Conservation (phyloP, 2,797 vertebrate genomes). For the Capromys pilorides region DNA sequence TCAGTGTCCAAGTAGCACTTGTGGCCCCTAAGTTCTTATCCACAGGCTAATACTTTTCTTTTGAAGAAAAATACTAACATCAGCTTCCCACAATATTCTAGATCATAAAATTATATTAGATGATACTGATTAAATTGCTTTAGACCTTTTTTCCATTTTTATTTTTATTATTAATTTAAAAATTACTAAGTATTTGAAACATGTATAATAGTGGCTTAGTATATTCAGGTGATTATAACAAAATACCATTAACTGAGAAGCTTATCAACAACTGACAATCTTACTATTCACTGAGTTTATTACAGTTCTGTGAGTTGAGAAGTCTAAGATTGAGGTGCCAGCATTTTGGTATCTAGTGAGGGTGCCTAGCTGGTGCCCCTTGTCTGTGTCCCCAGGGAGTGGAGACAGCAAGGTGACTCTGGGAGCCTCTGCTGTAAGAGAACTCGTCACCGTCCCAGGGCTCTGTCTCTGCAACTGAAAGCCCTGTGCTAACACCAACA, state of each 20-base stretch:
- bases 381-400: neutral
- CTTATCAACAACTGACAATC: neutral
- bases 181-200: conserved; percentile 25
- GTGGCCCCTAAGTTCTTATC: neutral
- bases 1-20: neutral
- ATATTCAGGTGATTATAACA: neutral
- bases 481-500: neutral
- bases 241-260: neutral
- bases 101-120: neutral
- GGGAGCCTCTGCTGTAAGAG: neutral
- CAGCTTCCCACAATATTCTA: conserved; percentile 21
- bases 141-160: neutral
- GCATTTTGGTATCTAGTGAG: neutral
- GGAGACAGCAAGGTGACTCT: neutral
- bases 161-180: conserved; percentile 52
- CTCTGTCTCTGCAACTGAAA: neutral
- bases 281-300: neutral
- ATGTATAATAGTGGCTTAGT: neutral
- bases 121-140: conserved; percentile 25
- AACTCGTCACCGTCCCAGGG: neutral
- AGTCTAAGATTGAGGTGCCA: neutral
- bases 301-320: neutral
- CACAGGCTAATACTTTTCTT: neutral
- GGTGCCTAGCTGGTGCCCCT: neutral
- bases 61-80: conserved; percentile 28